These are phyloP conservation scores for Drosophila seguyi DNA, from an alignment of 1,140 invertebrate species.

Conservation along the genomic window DNA sequence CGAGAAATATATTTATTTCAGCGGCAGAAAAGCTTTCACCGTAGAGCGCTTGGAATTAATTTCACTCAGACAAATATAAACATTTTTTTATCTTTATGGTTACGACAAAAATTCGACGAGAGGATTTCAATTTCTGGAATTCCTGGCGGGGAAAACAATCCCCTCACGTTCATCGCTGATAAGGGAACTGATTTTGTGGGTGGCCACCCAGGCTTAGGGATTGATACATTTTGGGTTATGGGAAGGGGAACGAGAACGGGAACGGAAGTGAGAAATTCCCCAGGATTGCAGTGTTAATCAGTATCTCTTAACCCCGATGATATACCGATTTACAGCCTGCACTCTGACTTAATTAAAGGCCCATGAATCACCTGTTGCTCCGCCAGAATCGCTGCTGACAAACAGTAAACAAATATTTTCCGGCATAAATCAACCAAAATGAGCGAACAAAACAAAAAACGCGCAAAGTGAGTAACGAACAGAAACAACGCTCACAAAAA, in stretches of 20 bases:
- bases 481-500: constrained; percentile 33
- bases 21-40: constrained; percentile 62
- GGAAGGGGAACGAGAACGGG: not conserved
- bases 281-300: constrained; percentile 42
- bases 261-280: constrained; percentile 17
- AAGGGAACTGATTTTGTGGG: constrained; percentile 49
- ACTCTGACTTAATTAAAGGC: constrained; percentile 64
- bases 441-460: constrained; percentile 75
- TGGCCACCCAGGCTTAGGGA: constrained; percentile 12
- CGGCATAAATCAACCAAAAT: constrained; percentile 74
- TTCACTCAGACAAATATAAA: constrained; percentile 64
- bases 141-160: constrained; percentile 58
- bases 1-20: constrained; percentile 35
- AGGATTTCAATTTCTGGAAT: constrained; percentile 77
- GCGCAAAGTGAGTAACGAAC: constrained; percentile 41
- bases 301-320: constrained; percentile 27
- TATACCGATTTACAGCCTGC: constrained; percentile 20
- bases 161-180: constrained; percentile 75
- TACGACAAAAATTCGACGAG: constrained; percentile 61
- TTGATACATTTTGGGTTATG: constrained; percentile 27
- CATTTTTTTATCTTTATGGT: constrained; percentile 76
- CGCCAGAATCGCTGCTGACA: constrained; percentile 34
- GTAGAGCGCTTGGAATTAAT: constrained; percentile 70
- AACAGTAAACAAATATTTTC: constrained; percentile 76
- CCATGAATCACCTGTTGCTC: constrained; percentile 77